phyloP scores from a whole-genome alignment of 2,113 vertebrate species.

The Tetrax tetrax region DNA sequence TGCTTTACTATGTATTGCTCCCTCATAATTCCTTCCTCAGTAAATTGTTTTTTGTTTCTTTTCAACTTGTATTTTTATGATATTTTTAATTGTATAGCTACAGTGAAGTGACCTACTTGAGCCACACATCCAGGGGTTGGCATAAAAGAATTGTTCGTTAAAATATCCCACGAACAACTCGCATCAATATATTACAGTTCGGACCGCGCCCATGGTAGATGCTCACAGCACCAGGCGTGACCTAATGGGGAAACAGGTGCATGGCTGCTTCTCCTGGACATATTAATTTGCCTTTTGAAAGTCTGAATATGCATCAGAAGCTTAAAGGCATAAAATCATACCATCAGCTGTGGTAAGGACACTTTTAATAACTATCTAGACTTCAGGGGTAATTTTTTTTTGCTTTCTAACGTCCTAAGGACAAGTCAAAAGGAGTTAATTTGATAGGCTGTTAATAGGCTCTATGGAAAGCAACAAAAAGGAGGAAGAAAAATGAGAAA shows the following conservation, averaged over 20 bases:
- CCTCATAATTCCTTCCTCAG: not conserved
- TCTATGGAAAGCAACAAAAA: not conserved
- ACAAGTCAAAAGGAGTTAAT: not conserved
- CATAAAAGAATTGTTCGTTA: not conserved
- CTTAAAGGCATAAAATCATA: conserved; percentile 51
- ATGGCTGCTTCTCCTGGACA: conserved; percentile 13
- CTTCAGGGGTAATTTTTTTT: not conserved
- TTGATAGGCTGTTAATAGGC: not conserved
- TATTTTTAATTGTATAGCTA: not conserved
- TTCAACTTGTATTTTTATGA: not conserved
- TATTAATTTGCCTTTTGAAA: conserved; percentile 1
- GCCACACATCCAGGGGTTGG: not conserved
- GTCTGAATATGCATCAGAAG: conserved; percentile 62
- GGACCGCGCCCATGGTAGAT: not conserved
- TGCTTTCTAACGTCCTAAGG: conserved; percentile 3
- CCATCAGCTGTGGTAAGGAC: not conserved
- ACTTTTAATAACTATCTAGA: conserved; percentile 36
- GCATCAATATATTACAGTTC: accelerated
- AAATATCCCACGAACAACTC: not conserved
- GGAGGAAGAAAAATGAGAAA: no score
- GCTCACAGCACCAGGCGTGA: not conserved
- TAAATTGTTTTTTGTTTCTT: not conserved
- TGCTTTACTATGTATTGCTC: not conserved
- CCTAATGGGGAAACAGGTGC: not conserved
- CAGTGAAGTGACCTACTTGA: not conserved